Conservation (phyloP, 2,888 invertebrate genomes). For the Hemaris fuciformis region DNA sequence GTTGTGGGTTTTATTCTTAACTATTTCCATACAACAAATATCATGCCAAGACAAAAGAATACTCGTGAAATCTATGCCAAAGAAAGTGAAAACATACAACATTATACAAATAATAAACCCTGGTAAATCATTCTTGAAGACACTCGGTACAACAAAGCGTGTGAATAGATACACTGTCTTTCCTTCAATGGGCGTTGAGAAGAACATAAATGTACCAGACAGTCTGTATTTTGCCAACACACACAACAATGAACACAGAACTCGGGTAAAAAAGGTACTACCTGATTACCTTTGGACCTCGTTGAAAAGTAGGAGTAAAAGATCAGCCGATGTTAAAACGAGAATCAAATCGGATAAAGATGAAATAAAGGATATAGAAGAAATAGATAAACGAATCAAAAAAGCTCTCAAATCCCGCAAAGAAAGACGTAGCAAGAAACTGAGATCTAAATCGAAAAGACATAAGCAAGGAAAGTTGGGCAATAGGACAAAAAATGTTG, state of each 20-base stretch:
- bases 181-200: slow-evolving; percentile 26
- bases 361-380: not conserved
- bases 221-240: slow-evolving; percentile 47
- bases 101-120: slow-evolving; percentile 43
- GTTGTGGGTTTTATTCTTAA: slow-evolving; percentile 32
- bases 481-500: not conserved
- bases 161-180: slow-evolving; percentile 48
- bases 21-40: slow-evolving; percentile 28
- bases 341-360: too few species aligned
- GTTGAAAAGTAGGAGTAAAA: slow-evolving; percentile 35
- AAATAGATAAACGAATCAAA: not conserved
- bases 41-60: slow-evolving; percentile 21
- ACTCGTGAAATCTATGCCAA: slow-evolving; percentile 32
- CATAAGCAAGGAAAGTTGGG: not conserved
- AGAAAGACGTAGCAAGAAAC: not conserved
- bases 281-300: slow-evolving; percentile 32
- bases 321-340: too few species aligned
- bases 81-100: slow-evolving; percentile 37
- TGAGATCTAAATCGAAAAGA: not conserved
- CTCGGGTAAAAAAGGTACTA: slow-evolving; percentile 51
- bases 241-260: slow-evolving; percentile 29
- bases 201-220: slow-evolving; percentile 33
- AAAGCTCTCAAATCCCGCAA: not conserved
- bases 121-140: slow-evolving; percentile 34
- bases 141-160: slow-evolving; percentile 11